Conservation (phyloP, 2,113 vertebrate species). For the Perccottus glenii region DNA sequence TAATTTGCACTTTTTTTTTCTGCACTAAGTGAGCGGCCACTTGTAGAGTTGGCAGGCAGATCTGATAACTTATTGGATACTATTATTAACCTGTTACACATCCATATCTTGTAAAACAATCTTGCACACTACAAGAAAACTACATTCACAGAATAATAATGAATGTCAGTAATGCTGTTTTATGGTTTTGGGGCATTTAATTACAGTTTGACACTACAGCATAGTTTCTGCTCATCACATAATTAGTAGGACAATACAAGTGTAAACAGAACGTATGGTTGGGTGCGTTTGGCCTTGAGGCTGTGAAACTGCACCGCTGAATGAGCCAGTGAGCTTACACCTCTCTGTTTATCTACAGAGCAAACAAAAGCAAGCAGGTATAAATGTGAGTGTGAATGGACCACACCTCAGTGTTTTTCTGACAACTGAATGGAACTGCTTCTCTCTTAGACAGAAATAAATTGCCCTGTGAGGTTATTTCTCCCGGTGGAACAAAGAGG, state of each 20-base stretch:
- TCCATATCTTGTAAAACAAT: background rate
- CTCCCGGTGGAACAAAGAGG: constrained; percentile 16
- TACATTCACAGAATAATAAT: too few relatives aligned
- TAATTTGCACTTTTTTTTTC: too few relatives aligned
- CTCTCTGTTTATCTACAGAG: constrained; percentile 44
- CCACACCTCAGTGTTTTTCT: constrained; percentile 43
- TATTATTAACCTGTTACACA: background rate
- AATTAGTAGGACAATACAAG: background rate
- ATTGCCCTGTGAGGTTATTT: constrained; percentile 14
- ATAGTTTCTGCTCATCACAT: constrained; percentile 6
- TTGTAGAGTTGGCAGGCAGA: background rate
- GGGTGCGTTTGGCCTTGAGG: constrained; percentile 12
- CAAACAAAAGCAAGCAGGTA: constrained; percentile 43
- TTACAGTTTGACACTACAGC: background rate
- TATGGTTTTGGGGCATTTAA: background rate
- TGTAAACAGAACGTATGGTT: constrained; percentile 3
- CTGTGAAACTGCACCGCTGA: constrained; percentile 12
- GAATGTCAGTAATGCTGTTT: constrained; percentile 3
- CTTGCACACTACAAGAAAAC: background rate
- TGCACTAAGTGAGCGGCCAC: too few relatives aligned
- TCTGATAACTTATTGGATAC: too few relatives aligned
- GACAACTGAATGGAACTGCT: constrained; percentile 37
- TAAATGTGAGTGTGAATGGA: constrained; percentile 51
- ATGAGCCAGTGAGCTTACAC: too few relatives aligned
- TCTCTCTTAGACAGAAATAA: constrained; percentile 5